These are phyloP conservation scores for Stylophora pistillata DNA, from an alignment of 64 coral and sea anemone genomes.

Conservation along the genomic window DNA sequence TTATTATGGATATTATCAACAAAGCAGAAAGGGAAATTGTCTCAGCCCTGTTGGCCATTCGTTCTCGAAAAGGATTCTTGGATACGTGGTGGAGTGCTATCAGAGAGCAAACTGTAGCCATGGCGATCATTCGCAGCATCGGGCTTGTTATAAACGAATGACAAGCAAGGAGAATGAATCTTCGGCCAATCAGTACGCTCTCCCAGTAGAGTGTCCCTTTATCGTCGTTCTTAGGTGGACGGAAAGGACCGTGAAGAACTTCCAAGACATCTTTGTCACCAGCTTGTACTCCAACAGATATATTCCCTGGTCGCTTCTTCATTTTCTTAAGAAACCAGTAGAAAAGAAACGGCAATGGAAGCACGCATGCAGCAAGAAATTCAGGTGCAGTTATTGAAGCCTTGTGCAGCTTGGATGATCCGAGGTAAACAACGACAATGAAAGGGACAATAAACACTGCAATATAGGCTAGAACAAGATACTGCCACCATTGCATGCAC, in stretches of 20 bases:
- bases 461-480: slow-evolving; percentile 33
- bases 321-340: slow-evolving; percentile 29
- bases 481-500: slow-evolving; percentile 75
- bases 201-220: slow-evolving; percentile 66
- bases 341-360: slow-evolving; percentile 53
- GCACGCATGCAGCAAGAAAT: slow-evolving; percentile 57
- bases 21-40: not conserved
- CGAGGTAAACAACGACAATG: slow-evolving; percentile 41
- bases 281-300: not conserved
- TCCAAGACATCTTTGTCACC: slow-evolving; percentile 14
- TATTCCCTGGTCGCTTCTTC: not conserved
- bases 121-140: slow-evolving; percentile 31
- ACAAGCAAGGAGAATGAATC: slow-evolving; percentile 42
- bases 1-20: not conserved
- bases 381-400: slow-evolving; percentile 11
- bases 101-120: not conserved
- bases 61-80: not conserved
- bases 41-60: not conserved
- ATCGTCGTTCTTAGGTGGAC: slow-evolving; percentile 12
- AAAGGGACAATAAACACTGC: slow-evolving; percentile 61
- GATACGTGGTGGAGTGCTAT: not conserved
- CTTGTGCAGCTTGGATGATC: slow-evolving; percentile 41
- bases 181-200: slow-evolving; percentile 65
- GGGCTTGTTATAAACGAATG: slow-evolving; percentile 50
- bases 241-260: slow-evolving; percentile 61